These are phyloP conservation scores for Orthosia cruda DNA, from an alignment of 2,888 invertebrate species.

Conservation along the genomic window DNA sequence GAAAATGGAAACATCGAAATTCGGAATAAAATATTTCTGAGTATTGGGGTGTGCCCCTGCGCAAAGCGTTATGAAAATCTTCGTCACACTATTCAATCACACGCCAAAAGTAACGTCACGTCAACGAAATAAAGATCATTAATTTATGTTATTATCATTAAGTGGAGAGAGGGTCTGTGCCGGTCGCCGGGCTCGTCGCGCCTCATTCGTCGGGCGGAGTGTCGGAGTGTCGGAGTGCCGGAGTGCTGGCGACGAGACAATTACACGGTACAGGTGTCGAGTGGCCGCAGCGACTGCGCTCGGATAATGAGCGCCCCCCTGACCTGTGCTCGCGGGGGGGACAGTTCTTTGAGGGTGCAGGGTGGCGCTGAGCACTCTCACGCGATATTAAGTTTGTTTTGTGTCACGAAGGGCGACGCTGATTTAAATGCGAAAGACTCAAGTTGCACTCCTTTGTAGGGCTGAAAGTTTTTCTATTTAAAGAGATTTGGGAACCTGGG, in stretches of 20 bases:
- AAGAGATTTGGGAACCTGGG: background rate
- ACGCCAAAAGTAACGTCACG: background rate
- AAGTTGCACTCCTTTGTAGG: conserved; percentile 54
- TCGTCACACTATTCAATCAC: background rate
- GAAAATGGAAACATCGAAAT: too few relatives aligned
- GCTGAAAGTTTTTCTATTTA: conserved; percentile 9
- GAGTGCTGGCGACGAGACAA: conserved; percentile 71
- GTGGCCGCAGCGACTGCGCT: conserved; percentile 70
- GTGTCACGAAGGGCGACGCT: conserved; percentile 74
- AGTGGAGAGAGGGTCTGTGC: conserved; percentile 4
- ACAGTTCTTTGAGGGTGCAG: conserved; percentile 42
- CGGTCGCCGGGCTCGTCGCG: background rate
- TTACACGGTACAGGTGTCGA: conserved; percentile 77
- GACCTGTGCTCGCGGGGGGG: conserved; percentile 2
- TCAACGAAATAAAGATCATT: conserved; percentile 17
- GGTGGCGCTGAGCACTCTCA: conserved; percentile 67
- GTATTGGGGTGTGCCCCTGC: too few relatives aligned
- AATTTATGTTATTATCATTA: conserved; percentile 12
- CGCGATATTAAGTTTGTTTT: conserved; percentile 82
- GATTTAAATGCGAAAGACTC: conserved; percentile 79
- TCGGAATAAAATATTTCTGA: too few relatives aligned
- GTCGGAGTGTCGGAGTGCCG: conserved; percentile 22
- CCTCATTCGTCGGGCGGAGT: background rate
- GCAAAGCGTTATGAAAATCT: too few relatives aligned
- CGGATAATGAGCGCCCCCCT: conserved; percentile 68